Percentiles rank a stretch among this genome's conserved stretches.
Conservation (phyloP, 35 echinoderm and acorn worm genomes). For the Ptychodera flava region DNA sequence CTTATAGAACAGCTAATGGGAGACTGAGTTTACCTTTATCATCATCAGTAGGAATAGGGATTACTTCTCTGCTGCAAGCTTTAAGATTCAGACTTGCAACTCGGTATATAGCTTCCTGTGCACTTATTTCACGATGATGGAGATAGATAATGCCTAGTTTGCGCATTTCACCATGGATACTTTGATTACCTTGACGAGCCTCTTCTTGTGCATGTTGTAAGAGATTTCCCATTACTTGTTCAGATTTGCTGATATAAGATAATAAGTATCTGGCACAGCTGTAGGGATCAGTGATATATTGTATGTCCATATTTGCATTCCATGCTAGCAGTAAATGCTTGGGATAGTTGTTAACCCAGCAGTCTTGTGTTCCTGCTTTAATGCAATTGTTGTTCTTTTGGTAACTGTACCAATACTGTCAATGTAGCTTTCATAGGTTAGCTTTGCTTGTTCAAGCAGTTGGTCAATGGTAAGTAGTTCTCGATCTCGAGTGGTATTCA, state of each 20-base stretch:
- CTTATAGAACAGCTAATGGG: slow-evolving; percentile 36
- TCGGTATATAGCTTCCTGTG: slow-evolving; percentile 52
- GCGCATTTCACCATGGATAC: slow-evolving; percentile 31
- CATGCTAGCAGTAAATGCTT: slow-evolving; percentile 32
- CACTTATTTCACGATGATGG: slow-evolving; percentile 45
- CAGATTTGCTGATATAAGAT: slow-evolving; percentile 71
- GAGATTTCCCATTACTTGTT: slow-evolving; percentile 55
- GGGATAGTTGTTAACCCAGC: slow-evolving; percentile 59
- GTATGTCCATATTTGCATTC: slow-evolving; percentile 71
- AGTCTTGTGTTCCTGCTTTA: slow-evolving; percentile 21
- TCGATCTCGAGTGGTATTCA: not conserved
- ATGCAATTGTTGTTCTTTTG: slow-evolving; percentile 25
- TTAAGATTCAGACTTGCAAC: slow-evolving; percentile 24
- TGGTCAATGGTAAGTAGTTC: slow-evolving; percentile 6
- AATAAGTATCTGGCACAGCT: slow-evolving; percentile 46
- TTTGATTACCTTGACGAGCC: slow-evolving; percentile 50
- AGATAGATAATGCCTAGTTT: slow-evolving; percentile 48
- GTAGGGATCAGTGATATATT: slow-evolving; percentile 45
- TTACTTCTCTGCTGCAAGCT: slow-evolving; percentile 28
- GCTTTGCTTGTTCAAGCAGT: not conserved
- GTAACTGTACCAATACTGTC: slow-evolving; percentile 6
- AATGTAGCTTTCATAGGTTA: slow-evolving; percentile 22
- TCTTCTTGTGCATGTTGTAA: slow-evolving; percentile 39
- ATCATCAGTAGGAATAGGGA: not conserved
- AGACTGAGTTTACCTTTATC: slow-evolving; percentile 30